Conservation (phyloP, 2,888 invertebrate genomes). For the Phasia obesa region DNA sequence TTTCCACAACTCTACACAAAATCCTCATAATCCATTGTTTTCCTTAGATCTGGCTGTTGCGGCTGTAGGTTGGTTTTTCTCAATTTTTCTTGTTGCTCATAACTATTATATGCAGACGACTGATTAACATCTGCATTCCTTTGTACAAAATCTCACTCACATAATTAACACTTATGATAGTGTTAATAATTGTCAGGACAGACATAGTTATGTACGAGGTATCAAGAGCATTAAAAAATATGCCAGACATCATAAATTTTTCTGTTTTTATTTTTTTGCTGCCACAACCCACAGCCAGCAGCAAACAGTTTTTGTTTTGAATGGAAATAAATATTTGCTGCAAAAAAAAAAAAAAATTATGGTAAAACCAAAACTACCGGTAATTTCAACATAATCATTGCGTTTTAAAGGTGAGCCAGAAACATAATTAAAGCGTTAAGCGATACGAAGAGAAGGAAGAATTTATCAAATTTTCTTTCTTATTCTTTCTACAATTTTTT, state of each 20-base stretch:
- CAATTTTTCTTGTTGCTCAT: not conserved
- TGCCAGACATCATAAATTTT: constrained; percentile 60
- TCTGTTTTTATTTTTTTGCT: constrained; percentile 8
- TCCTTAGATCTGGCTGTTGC: not conserved
- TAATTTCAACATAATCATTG: not conserved
- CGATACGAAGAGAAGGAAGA: not conserved
- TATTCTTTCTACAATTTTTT: no score
- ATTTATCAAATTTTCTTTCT: no score
- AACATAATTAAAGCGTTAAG: not conserved
- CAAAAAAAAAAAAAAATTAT: no score
- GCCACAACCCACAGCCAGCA: not conserved
- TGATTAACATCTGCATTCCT: constrained; percentile 63
- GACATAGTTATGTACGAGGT: not conserved
- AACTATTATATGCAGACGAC: constrained; percentile 47
- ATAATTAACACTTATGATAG: constrained; percentile 69
- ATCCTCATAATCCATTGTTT: constrained; percentile 40
- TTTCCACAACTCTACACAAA: constrained; percentile 3
- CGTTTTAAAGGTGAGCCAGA: not conserved
- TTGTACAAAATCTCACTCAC: constrained; percentile 51
- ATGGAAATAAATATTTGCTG: constrained; percentile 1
- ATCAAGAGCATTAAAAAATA: constrained; percentile 49
- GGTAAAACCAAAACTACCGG: not conserved
- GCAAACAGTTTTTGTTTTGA: constrained; percentile 15
- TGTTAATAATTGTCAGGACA: constrained; percentile 30
- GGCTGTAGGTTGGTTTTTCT: not conserved